phyloP scores from a whole-genome alignment of 1,140 invertebrate genomes.

The Rhyzopertha dominica region DNA sequence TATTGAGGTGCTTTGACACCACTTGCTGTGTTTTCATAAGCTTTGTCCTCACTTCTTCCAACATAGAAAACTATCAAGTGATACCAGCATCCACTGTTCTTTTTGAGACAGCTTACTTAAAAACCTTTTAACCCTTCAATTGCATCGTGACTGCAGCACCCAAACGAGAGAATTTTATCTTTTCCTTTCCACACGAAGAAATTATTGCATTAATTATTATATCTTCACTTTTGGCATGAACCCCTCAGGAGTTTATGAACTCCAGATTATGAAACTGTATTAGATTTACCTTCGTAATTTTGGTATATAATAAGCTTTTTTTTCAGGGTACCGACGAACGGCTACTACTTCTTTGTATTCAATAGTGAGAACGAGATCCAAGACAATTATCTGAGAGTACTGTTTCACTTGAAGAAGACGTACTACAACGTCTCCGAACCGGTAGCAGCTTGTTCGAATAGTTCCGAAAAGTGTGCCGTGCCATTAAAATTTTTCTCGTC shows the following conservation, averaged over 20 bases:
- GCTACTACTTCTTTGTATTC: slow-evolving; percentile 79
- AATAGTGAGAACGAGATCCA: slow-evolving; percentile 75
- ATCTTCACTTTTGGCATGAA: too few relatives aligned
- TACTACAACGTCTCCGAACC: slow-evolving; percentile 60
- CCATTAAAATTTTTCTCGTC: slow-evolving; percentile 62
- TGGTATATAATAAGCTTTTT: slow-evolving; percentile 15
- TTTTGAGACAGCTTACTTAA: background rate
- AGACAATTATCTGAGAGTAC: slow-evolving; percentile 60
- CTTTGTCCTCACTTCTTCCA: too few relatives aligned
- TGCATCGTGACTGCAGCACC: too few relatives aligned
- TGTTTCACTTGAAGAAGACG: slow-evolving; percentile 65
- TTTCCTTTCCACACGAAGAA: background rate
- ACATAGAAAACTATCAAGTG: too few relatives aligned
- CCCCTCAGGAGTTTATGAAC: too few relatives aligned
- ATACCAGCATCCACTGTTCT: too few relatives aligned
- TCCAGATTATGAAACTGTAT: too few relatives aligned
- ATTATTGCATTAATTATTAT: too few relatives aligned
- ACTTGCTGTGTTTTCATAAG: too few relatives aligned
- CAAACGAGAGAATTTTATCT: background rate
- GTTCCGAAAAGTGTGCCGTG: slow-evolving; percentile 57
- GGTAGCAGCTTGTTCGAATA: slow-evolving; percentile 55
- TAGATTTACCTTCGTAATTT: too few relatives aligned
- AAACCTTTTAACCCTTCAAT: background rate
- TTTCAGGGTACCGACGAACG: slow-evolving; percentile 61
- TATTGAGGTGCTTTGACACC: too few relatives aligned